Evolutionary conservation across 2,113 vertebrate genomes (phyloP).

Genomic region (Myrmecobius fasciatus): DNA sequence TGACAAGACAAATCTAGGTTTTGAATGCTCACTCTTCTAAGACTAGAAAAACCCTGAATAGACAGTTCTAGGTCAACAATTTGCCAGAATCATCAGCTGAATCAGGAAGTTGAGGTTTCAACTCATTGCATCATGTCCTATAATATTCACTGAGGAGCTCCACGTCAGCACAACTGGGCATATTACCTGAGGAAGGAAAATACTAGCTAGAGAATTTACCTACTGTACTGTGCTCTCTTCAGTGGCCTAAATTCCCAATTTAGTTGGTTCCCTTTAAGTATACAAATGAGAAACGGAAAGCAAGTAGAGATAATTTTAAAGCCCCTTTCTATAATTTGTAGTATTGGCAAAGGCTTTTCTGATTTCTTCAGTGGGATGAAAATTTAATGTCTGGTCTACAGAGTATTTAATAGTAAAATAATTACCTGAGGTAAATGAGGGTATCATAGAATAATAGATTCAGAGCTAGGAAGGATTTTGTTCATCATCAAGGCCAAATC

Average conservation of each 20-base stretch:
- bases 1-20: constrained; percentile 65
- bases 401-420: background rate
- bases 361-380: background rate
- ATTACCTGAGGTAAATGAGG: background rate
- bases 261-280: constrained; percentile 26
- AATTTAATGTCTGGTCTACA: background rate
- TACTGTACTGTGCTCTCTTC: constrained; percentile 40
- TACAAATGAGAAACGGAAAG: constrained; percentile 8
- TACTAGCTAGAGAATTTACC: constrained; percentile 34
- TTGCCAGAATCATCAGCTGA: constrained; percentile 78
- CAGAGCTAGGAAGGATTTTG: background rate
- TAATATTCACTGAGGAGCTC: constrained; percentile 51
- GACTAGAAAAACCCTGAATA: constrained; percentile 68
- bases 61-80: constrained; percentile 74
- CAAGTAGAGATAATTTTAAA: background rate
- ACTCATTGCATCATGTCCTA: constrained; percentile 63
- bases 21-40: constrained; percentile 58
- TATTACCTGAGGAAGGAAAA: background rate
- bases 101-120: constrained; percentile 71
- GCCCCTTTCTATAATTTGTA: background rate
- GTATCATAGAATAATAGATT: background rate
- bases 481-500: background rate
- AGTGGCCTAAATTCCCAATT: constrained; percentile 38
- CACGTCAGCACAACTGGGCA: constrained; percentile 65
- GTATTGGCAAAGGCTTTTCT: background rate